Evolutionary conservation across 2,888 invertebrate genomes (phyloP), one percentile per base, ranked within the genome.

Genomic region (Clitarchus hookeri): DNA sequence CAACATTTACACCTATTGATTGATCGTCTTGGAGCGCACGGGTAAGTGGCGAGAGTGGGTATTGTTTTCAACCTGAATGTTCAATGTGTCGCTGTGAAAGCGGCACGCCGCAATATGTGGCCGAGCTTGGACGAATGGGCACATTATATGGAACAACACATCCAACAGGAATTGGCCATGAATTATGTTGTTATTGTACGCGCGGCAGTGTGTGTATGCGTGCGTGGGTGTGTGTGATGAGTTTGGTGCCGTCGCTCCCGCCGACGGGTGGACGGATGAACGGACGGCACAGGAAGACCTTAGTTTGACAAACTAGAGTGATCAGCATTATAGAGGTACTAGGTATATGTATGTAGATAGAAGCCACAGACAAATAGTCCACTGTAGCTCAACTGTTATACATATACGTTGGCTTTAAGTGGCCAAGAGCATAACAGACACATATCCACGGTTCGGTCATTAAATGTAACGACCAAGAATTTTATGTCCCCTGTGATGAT

Each of bases 251-350:
- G 82, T 82, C 36, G 82, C 82, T 27, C 82, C 44, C 8, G 13
- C 36, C 36, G 82, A 82, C 44, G 82, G n/a, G 44, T 78, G 65
- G 84, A 84, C 84, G 78, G 84, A 84, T 78, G 48, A 78, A 80
- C 79, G 78, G 80, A 85, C 79, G 82, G 44, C 79, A 85, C 79
- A 86, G 86, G 86, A 86, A 86, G 86, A 84, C 84, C 79, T 54
- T 53, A 79, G 84, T 80, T 48, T 87, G 87, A 87, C 87, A 85
- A 87, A 87, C 85, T 78, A 84, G 84, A 87, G 87, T 84, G 87
- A 87, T 87, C 87, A 87, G 87, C 87, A 87, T 87, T 87, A 87
- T 87, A 87, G 87, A 87, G 87, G 87, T 54, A 85, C 84, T 36
- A 36, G 36, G 36, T 84, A 65, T 84, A 84, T 84, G 65, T 84